A percentile compares a stretch with the other conserved stretches of the same genome.
Conservation (phyloP, 2,888 invertebrate species). For the Nebria brevicollis region DNA sequence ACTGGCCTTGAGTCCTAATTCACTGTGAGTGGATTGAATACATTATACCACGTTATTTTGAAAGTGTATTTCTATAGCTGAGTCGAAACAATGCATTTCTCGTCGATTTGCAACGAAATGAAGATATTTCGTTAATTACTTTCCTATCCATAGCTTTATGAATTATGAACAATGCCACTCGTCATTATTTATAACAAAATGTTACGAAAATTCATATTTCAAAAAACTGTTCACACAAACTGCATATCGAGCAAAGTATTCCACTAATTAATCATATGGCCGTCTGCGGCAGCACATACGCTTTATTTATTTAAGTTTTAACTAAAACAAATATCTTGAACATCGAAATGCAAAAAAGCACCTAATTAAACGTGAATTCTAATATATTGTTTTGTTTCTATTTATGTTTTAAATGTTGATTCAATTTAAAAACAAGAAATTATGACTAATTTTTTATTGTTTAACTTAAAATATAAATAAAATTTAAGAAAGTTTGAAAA, state of each 20-base stretch:
- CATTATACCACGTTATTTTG: background rate
- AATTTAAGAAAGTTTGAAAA: too few species aligned
- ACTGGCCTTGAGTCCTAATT: constrained; percentile 1
- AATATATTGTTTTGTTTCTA: too few species aligned
- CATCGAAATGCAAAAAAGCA: too few species aligned
- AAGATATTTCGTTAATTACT: constrained; percentile 1
- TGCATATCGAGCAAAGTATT: background rate
- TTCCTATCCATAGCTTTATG: background rate
- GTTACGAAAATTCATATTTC: background rate
- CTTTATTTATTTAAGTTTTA: too few species aligned
- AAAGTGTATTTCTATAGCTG: background rate
- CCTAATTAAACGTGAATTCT: too few species aligned
- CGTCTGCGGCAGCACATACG: too few species aligned
- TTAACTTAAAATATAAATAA: too few species aligned
- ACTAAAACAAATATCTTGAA: too few species aligned
- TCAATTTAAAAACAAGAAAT: too few species aligned
- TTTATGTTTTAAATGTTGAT: too few species aligned
- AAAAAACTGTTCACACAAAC: background rate
- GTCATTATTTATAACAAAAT: background rate
- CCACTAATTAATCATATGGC: too few species aligned
- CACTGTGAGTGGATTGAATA: background rate
- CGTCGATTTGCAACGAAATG: background rate
- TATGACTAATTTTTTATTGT: too few species aligned
- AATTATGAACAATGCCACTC: background rate
- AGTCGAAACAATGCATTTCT: background rate